phyloP scores from a whole-genome alignment of 2,888 invertebrate genomes.

The Nowickia ferox region DNA sequence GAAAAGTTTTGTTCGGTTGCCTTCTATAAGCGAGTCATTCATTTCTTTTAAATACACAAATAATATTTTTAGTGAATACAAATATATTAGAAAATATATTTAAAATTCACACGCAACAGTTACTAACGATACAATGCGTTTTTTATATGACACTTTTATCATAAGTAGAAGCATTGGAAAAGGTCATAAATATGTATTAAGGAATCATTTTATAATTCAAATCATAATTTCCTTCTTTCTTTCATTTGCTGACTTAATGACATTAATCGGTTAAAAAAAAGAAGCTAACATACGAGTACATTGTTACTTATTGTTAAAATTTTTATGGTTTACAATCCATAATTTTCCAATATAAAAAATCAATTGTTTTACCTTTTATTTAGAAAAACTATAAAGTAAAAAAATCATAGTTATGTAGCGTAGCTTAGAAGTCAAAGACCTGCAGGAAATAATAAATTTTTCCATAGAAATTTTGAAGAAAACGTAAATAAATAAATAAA shows the following conservation, averaged over 20 bases:
- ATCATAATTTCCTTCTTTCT: slow-evolving; percentile 42
- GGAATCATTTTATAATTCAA: background rate
- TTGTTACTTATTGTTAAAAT: background rate
- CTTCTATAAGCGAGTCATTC: too few relatives aligned
- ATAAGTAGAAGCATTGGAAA: too few relatives aligned
- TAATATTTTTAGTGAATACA: too few relatives aligned
- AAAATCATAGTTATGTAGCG: background rate
- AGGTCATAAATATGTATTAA: too few relatives aligned
- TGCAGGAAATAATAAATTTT: slow-evolving; percentile 30
- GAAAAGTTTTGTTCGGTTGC: too few relatives aligned
- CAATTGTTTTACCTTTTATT: background rate
- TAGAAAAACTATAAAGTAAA: background rate
- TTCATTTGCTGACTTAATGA: background rate
- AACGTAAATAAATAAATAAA: slow-evolving; percentile 8
- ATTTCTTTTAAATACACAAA: too few relatives aligned
- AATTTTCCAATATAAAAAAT: background rate
- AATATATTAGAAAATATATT: background rate
- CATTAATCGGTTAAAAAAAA: background rate
- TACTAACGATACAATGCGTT: background rate
- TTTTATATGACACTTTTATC: slow-evolving; percentile 1
- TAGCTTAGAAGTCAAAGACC: slow-evolving; percentile 56
- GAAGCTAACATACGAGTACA: background rate
- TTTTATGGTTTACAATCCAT: background rate
- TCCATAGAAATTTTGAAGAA: slow-evolving; percentile 41
- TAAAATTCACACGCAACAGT: background rate